phyloP scores from a whole-genome alignment of 2,113 vertebrate genomes.

The Gnathonemus echidnorhynchus region DNA sequence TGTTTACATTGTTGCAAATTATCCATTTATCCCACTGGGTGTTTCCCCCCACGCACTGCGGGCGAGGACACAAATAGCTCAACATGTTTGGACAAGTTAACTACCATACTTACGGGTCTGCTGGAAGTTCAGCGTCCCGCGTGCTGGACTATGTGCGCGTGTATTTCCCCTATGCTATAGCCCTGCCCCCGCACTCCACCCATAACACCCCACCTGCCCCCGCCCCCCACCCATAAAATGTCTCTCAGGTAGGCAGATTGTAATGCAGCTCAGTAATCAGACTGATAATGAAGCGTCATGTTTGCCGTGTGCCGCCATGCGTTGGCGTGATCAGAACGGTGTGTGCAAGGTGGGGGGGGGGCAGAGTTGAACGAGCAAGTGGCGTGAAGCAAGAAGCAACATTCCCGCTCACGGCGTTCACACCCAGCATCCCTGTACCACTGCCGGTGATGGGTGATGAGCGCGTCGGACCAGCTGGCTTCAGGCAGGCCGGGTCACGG shows the following conservation, averaged over 20 bases:
- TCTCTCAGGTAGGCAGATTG: slow-evolving; percentile 6
- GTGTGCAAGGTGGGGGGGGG: not conserved
- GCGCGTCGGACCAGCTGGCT: not conserved
- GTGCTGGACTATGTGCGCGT: too few relatives aligned
- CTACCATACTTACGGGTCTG: not conserved
- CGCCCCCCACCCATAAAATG: not conserved
- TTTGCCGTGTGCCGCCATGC: not conserved
- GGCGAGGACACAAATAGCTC: not conserved
- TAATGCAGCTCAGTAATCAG: not conserved
- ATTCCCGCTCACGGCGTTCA: not conserved
- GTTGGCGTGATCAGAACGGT: not conserved
- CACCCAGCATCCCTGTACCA: not conserved
- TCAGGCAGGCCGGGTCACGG: not conserved
- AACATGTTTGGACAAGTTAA: slow-evolving; percentile 7
- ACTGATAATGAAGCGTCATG: not conserved
- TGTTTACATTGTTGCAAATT: not conserved
- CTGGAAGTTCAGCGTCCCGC: not conserved
- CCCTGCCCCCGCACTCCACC: not conserved
- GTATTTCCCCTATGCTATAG: not conserved
- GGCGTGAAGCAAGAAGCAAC: not conserved
- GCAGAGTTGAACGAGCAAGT: not conserved
- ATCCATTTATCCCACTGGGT: not conserved
- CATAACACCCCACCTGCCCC: too few relatives aligned
- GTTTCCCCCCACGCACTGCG: not conserved
- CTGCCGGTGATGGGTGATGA: not conserved